Evolutionary conservation across 2,797 vertebrate genomes (phyloP).

Genomic region (Cyprinella venusta): DNA sequence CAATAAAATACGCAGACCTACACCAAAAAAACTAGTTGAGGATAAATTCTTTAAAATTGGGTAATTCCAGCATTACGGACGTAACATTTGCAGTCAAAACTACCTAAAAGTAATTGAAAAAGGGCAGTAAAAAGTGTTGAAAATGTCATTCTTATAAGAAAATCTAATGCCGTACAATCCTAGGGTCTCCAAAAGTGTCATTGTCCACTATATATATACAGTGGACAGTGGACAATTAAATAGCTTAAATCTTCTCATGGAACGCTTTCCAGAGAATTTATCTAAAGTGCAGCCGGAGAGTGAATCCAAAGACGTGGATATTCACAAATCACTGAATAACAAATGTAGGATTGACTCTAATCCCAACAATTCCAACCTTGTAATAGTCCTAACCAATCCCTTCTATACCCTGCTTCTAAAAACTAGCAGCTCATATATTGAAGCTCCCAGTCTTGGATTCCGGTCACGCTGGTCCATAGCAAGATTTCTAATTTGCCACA

Average conservation of each 20-base stretch:
- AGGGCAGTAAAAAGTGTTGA: not conserved
- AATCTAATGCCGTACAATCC: not conserved
- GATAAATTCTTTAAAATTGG: too few relatives aligned
- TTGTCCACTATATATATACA: not conserved
- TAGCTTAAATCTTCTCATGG: not conserved
- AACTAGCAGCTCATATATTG: not conserved
- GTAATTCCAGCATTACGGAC: too few relatives aligned
- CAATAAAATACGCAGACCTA: too few relatives aligned
- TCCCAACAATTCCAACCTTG: not conserved
- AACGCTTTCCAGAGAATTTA: not conserved
- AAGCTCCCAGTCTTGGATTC: not conserved
- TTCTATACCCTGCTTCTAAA: slow-evolving; percentile 24
- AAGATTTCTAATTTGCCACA: slow-evolving; percentile 43
- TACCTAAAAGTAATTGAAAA: not conserved
- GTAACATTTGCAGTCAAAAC: too few relatives aligned
- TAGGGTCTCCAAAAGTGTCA: not conserved
- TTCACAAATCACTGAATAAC: not conserved
- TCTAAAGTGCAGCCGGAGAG: not conserved
- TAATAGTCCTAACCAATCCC: slow-evolving; percentile 9
- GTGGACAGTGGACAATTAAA: not conserved
- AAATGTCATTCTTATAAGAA: not conserved
- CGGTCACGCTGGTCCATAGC: slow-evolving; percentile 17
- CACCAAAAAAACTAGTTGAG: too few relatives aligned
- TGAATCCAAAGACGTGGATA: not conserved
- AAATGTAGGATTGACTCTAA: not conserved